phyloP scores from a whole-genome alignment of 2,888 invertebrate species.

The Drosophila mercatorum region DNA sequence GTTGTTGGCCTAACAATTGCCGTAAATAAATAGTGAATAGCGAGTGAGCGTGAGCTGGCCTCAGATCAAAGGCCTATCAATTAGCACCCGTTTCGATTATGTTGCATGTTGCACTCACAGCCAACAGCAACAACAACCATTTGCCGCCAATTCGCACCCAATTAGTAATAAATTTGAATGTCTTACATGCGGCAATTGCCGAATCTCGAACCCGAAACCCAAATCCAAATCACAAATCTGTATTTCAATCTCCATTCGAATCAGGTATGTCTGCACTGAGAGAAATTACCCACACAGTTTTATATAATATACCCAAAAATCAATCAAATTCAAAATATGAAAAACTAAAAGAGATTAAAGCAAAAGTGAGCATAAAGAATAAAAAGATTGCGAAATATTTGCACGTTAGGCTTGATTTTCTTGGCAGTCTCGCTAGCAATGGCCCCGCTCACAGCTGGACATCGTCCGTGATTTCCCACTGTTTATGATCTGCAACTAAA shows the following conservation, averaged over 20 bases:
- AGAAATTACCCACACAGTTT: slow-evolving; percentile 1
- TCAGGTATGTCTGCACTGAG: slow-evolving; percentile 20
- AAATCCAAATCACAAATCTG: slow-evolving; percentile 21
- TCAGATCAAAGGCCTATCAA: slow-evolving; percentile 83
- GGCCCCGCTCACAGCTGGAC: too few species aligned
- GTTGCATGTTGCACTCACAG: slow-evolving; percentile 67
- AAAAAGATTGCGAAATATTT: too few species aligned
- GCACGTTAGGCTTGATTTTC: too few species aligned
- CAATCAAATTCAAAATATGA: background rate
- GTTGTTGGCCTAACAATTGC: slow-evolving; percentile 69
- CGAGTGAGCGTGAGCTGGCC: slow-evolving; percentile 39
- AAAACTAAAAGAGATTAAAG: too few species aligned
- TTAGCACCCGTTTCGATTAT: slow-evolving; percentile 82
- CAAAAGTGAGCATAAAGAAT: too few species aligned
- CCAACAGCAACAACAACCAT: slow-evolving; percentile 35
- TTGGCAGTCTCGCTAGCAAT: too few species aligned
- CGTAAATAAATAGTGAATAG: slow-evolving; percentile 72
- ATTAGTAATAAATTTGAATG: slow-evolving; percentile 84
- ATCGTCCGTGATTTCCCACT: too few species aligned
- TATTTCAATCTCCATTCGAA: slow-evolving; percentile 34
- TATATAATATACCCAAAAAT: too few species aligned
- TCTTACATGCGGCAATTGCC: slow-evolving; percentile 58
- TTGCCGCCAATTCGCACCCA: slow-evolving; percentile 82
- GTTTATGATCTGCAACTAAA: too few species aligned
- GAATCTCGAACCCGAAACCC: slow-evolving; percentile 25